Evolutionary conservation across 2,113 vertebrate genomes (phyloP), one percentile per base, ranked within the genome.

Genomic region (Microcebus griseorufus): DNA sequence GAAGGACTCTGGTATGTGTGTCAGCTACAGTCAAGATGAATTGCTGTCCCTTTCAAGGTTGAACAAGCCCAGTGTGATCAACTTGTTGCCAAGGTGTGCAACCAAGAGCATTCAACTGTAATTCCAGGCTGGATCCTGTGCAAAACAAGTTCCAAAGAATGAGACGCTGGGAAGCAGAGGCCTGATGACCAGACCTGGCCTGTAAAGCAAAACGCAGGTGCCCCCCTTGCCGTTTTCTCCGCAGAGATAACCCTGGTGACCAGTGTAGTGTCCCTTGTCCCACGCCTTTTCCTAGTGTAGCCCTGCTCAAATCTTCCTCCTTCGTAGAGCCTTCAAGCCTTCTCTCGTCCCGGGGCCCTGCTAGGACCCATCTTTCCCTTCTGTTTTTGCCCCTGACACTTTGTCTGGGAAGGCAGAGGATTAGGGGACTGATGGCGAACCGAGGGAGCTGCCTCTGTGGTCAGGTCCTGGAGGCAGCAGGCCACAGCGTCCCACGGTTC

Each of bases 401-500:
- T 58, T 69, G 4, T 69, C 6, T 14, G 20, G 78, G 69, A 58
- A 67, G 55, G 39, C 39, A 17, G 32, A 58, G 3, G 25, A 5
- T 27, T 34, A 82, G 60, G 55, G 6, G 10, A 39, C n/a, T 6
- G 45, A 53, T 5, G 27, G 42, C 53, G 13, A 51, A 45, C 64
- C 32, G 14, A 22, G 58, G 60, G 18, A 10, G 78, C 39, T 62
- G 76, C 84, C 29, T 34, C 48, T 18, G 65, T 42, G 67, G 32
- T 48, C 83, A 18, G 5, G 53, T 86, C 18, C n/a, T 5, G 20
- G 88, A 39, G 64, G 62, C 25, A 53, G 62, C 39, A 3, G 53
- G 14, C 20, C 23, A 20, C 23, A 27, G n/a, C 11, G 0, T 34
- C 34, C 3, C 29, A 3, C 0, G 0, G 25, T 34, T 37, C 51